Conservation (phyloP, 92 coral and sea anemone genomes). For the Parazoanthus swiftii region DNA sequence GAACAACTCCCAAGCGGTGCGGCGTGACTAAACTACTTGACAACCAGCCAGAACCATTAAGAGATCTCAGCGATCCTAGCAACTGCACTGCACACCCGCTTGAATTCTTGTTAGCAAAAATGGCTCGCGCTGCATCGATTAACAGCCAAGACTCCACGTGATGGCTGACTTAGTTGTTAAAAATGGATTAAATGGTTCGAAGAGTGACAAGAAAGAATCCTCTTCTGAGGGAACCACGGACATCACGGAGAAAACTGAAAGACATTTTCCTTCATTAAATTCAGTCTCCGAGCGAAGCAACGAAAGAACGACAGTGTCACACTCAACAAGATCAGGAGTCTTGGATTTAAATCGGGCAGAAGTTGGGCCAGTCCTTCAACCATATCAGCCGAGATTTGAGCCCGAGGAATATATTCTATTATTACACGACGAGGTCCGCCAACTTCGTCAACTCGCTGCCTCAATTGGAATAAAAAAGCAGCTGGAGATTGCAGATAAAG, state of each 20-base stretch:
- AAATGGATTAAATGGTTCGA: slow-evolving; percentile 61
- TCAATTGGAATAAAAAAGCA: slow-evolving; percentile 63
- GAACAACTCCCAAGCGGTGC: not conserved
- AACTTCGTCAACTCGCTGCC: slow-evolving; percentile 64
- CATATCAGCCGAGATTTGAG: slow-evolving; percentile 43
- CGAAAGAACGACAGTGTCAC: not conserved
- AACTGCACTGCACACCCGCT: not conserved
- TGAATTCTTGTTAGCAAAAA: not conserved
- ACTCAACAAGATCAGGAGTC: not conserved
- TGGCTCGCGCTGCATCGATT: not conserved
- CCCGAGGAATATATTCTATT: slow-evolving; percentile 55
- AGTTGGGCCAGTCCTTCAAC: slow-evolving; percentile 11
- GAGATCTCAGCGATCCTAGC: not conserved
- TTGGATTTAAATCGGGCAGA: not conserved
- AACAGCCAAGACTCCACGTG: not conserved
- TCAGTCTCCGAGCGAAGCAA: slow-evolving; percentile 8
- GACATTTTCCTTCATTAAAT: slow-evolving; percentile 13
- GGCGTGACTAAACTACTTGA: not conserved
- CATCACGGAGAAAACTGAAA: not conserved
- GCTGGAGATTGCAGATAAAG: slow-evolving; percentile 22
- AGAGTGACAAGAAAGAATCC: slow-evolving; percentile 15
- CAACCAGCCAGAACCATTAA: not conserved
- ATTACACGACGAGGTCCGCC: slow-evolving; percentile 60
- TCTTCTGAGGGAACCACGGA: slow-evolving; percentile 15
- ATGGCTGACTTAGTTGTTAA: slow-evolving; percentile 62